Percentiles rank a stretch among this genome's conserved stretches.
Evolutionary conservation across 1,140 invertebrate species (phyloP).

Genomic region (Phymastichus coffea): DNA sequence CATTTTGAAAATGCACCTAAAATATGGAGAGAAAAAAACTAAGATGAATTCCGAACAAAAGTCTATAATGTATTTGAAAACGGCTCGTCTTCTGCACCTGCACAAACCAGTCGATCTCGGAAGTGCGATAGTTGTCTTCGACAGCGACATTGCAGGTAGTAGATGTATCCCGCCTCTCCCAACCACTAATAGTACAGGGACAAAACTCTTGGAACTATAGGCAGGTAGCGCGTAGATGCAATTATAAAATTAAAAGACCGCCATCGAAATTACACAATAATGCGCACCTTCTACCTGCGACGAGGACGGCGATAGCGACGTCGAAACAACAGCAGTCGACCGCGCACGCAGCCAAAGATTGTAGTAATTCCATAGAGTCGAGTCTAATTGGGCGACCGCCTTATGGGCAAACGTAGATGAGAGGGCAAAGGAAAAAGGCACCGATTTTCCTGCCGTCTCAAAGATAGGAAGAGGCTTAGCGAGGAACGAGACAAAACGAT

Average conservation of each 20-base stretch:
- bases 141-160: no score
- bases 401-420: background rate
- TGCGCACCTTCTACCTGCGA: background rate
- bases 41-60: no score
- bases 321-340: conserved; percentile 36
- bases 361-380: conserved; percentile 48
- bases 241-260: conserved; percentile 46
- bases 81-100: no score
- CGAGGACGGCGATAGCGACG: background rate
- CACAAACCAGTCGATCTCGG: no score
- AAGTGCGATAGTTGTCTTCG: no score
- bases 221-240: no score
- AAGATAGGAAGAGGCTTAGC: conserved; percentile 17
- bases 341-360: conserved; percentile 37
- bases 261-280: conserved; percentile 12
- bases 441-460: conserved; percentile 36
- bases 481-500: conserved; percentile 30
- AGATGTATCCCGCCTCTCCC: no score
- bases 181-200: no score
- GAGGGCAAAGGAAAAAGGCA: conserved; percentile 28
- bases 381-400: conserved; percentile 40
- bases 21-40: no score
- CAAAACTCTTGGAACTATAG: no score
- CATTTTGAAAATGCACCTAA: no score
- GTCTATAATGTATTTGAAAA: no score